Evolutionary conservation across 2,113 vertebrate genomes (phyloP).

Genomic region (Odontophorus gujanensis): DNA sequence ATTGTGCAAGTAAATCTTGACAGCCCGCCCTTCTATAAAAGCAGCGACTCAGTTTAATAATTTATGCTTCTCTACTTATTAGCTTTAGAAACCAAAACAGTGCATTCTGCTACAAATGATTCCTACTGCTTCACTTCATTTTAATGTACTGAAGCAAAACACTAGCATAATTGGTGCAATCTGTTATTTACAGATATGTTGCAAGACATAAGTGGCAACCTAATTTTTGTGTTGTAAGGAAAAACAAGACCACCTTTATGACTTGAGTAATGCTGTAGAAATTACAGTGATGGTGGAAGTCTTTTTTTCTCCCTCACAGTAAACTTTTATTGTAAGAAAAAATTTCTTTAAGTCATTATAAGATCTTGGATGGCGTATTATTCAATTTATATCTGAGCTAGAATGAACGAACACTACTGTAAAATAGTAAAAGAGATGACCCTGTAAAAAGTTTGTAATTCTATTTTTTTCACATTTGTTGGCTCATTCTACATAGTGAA

Average conservation of each 20-base stretch:
- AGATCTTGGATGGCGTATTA: not conserved
- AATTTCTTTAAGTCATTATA: not conserved
- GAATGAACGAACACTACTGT: not conserved
- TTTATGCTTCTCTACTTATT: constrained; percentile 70
- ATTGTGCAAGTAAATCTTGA: constrained; percentile 66
- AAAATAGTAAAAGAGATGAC: not conserved
- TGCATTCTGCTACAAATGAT: constrained; percentile 70
- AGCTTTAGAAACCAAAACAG: constrained; percentile 55
- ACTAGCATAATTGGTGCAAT: constrained; percentile 72
- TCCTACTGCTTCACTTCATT: constrained; percentile 62
- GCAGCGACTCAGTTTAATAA: constrained; percentile 60
- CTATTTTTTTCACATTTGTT: not conserved
- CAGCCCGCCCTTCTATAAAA: constrained; percentile 47
- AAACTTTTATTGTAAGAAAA: not conserved
- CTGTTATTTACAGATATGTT: constrained; percentile 71
- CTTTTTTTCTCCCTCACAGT: not conserved
- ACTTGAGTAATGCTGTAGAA: constrained; percentile 36
- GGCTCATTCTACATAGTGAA: not conserved
- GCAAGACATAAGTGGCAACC: constrained; percentile 53
- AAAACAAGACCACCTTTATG: constrained; percentile 32
- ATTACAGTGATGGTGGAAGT: not conserved
- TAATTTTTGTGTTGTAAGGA: constrained; percentile 33
- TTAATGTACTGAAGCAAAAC: constrained; percentile 60
- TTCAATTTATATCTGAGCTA: not conserved
- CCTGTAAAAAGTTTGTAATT: not conserved